These are phyloP conservation scores for Heliconius aoede DNA, from an alignment of 2,888 invertebrate species.

Conservation along the genomic window DNA sequence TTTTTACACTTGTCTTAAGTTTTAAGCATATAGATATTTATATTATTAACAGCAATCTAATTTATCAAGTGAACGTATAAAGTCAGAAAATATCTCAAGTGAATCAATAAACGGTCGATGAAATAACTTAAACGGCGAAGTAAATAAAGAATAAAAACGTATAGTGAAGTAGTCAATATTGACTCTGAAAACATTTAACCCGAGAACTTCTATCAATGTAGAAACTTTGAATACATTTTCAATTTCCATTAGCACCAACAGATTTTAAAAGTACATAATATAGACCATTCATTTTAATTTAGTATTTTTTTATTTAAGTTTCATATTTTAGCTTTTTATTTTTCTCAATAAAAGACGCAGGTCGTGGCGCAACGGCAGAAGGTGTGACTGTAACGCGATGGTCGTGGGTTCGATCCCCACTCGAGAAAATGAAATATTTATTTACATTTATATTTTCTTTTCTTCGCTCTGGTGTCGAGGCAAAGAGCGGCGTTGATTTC, in stretches of 20 bases:
- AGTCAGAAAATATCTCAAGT: slow-evolving; percentile 26
- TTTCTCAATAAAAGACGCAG: too few relatives aligned
- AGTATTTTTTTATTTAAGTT: too few relatives aligned
- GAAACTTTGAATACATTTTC: not conserved
- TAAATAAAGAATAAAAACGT: slow-evolving; percentile 1
- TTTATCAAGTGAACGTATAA: not conserved
- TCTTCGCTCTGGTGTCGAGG: too few relatives aligned
- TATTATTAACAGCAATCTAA: not conserved
- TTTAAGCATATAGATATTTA: not conserved
- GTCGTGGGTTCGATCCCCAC: too few relatives aligned
- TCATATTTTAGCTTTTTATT: too few relatives aligned
- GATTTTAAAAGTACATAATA: not conserved
- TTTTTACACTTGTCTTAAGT: not conserved
- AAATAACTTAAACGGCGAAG: not conserved
- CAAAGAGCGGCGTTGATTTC: too few relatives aligned
- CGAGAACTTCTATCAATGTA: not conserved
- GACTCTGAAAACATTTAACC: not conserved
- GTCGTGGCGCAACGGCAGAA: too few relatives aligned
- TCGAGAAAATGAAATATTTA: too few relatives aligned
- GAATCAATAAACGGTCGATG: not conserved
- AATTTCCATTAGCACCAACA: not conserved
- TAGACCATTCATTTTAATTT: not conserved
- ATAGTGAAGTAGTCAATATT: slow-evolving; percentile 2
- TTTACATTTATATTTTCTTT: too few relatives aligned
- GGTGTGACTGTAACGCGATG: too few relatives aligned